These are phyloP conservation scores for Halcyon badia DNA, from an alignment of 2,797 vertebrate species.

Conservation along the genomic window DNA sequence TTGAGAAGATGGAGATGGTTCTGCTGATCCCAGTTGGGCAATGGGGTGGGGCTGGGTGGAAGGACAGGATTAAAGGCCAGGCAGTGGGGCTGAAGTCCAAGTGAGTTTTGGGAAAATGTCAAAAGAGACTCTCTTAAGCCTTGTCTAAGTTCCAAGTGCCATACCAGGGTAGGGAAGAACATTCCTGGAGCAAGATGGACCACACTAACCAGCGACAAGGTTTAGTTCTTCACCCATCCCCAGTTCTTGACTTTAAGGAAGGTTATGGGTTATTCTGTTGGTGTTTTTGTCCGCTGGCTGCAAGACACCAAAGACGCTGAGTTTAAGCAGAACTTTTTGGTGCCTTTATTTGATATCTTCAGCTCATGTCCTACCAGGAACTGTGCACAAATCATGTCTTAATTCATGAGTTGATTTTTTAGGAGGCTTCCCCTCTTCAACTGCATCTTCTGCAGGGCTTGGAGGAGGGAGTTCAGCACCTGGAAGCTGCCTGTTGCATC, in stretches of 20 bases:
- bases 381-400: neutral
- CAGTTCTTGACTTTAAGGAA: neutral
- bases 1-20: neutral
- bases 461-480: fast-evolving
- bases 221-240: neutral
- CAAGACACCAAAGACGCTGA: neutral
- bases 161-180: neutral
- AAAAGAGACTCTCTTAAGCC: neutral
- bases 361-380: neutral
- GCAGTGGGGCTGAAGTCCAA: neutral
- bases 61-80: neutral
- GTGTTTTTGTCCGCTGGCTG: fast-evolving
- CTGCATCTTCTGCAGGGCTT: fast-evolving
- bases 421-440: neutral
- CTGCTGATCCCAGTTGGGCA: neutral
- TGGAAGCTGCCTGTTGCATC: neutral
- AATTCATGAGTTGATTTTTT: too few species aligned
- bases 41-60: neutral
- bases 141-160: neutral
- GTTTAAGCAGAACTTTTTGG: neutral
- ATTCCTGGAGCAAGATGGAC: neutral
- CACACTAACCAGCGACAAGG: fast-evolving
- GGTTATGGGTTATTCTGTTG: neutral
- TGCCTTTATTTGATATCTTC: neutral
- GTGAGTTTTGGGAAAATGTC: neutral